Percentiles rank a stretch among this genome's conserved stretches.
Evolutionary conservation across 2,797 vertebrate genomes (phyloP).

Genomic region (Enteromius unitaeniatus): DNA sequence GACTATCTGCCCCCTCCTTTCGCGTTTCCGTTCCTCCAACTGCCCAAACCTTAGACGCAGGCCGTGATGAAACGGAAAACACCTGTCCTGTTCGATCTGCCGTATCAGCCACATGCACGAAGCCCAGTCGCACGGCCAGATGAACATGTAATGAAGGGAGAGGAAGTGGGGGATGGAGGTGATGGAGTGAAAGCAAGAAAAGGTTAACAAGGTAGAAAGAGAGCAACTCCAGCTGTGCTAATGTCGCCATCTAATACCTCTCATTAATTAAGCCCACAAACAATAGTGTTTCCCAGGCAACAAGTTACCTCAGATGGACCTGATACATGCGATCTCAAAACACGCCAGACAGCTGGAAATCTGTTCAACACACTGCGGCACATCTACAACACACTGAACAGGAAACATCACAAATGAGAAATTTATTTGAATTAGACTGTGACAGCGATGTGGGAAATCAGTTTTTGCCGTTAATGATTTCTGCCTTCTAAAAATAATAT

Average conservation of each 20-base stretch:
- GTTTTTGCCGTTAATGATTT: conserved; percentile 15
- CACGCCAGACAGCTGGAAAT: conserved; percentile 49
- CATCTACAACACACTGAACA: conserved; percentile 15
- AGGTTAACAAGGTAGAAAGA: conserved; percentile 63
- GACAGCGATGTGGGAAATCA: not conserved
- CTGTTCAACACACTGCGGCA: not conserved
- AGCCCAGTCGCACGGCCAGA: conserved; percentile 66
- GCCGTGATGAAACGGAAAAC: conserved; percentile 62
- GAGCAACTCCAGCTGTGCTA: conserved; percentile 48
- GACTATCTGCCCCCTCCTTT: conserved; percentile 38
- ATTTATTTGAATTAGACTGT: not conserved
- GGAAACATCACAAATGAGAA: not conserved
- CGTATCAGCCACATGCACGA: conserved; percentile 39
- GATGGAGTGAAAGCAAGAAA: conserved; percentile 56
- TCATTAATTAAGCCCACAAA: conserved; percentile 77
- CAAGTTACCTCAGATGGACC: conserved; percentile 50
- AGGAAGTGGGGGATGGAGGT: conserved; percentile 49
- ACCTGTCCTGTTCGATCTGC: conserved; percentile 64
- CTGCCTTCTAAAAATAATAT: not conserved
- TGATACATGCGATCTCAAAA: conserved; percentile 48
- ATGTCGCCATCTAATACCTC: conserved; percentile 68
- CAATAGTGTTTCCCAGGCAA: conserved; percentile 69
- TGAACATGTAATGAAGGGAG: conserved; percentile 76
- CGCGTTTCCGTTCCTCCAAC: conserved; percentile 19
- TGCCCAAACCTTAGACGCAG: conserved; percentile 29